Conservation (phyloP, 1,140 invertebrate species). For the Amyelois transitella region DNA sequence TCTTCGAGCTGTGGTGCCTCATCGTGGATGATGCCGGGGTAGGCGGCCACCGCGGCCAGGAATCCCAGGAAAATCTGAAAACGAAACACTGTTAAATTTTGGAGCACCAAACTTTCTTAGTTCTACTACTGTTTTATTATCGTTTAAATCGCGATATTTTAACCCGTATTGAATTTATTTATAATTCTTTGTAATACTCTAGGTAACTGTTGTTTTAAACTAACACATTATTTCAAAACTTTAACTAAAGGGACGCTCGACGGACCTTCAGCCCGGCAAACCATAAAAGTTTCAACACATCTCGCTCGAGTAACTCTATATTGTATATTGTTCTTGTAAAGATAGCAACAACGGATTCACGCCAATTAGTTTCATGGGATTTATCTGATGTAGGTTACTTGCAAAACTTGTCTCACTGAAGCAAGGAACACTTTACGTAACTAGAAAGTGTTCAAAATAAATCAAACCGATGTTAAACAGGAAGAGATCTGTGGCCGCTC, state of each 20-base stretch:
- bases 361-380: slow-evolving; percentile 23
- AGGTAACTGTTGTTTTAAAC: no score
- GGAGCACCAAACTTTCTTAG: no score
- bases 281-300: no score
- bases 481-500: slow-evolving; percentile 38
- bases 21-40: slow-evolving; percentile 65
- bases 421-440: slow-evolving; percentile 46
- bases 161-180: no score
- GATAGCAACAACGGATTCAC: slow-evolving; percentile 14
- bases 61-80: slow-evolving; percentile 70
- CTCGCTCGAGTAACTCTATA: neutral
- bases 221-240: no score
- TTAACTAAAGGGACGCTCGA: no score
- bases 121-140: neutral
- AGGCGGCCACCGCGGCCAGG: slow-evolving; percentile 59
- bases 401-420: slow-evolving; percentile 26
- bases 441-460: slow-evolving; percentile 37
- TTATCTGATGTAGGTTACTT: slow-evolving; percentile 10
- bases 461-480: slow-evolving; percentile 27
- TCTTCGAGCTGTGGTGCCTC: slow-evolving; percentile 54
- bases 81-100: no score
- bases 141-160: no score
- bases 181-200: no score
- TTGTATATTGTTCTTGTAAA: neutral
- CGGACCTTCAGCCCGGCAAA: no score